A percentile compares a stretch with the other conserved stretches of the same genome.
Evolutionary conservation across 2,797 vertebrate species (phyloP).

Genomic region (Acanthurus tractus): DNA sequence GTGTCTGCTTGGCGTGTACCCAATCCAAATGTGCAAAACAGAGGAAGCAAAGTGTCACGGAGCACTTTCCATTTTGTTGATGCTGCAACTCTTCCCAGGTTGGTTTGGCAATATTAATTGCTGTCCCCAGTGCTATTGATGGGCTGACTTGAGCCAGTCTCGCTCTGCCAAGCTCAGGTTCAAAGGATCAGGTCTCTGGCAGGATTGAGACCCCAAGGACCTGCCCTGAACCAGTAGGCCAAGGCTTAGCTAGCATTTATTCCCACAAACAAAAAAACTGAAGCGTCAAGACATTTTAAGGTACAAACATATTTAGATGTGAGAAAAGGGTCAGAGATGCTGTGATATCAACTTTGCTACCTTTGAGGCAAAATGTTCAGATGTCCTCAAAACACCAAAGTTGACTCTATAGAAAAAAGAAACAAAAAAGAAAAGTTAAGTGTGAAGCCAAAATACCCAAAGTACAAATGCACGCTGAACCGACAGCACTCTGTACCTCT

Average conservation of each 20-base stretch:
- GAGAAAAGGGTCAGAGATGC: not conserved
- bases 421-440: constrained; percentile 7
- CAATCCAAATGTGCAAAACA: constrained; percentile 71
- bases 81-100: constrained; percentile 73
- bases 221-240: constrained; percentile 47
- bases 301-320: not conserved
- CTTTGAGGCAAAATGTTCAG: constrained; percentile 3
- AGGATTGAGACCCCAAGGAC: constrained; percentile 50
- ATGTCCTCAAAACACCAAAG: constrained; percentile 1
- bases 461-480: constrained; percentile 35
- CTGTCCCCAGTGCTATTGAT: constrained; percentile 78
- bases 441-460: constrained; percentile 7
- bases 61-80: constrained; percentile 80
- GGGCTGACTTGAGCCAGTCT: constrained; percentile 57
- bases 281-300: not conserved
- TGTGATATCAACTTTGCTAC: not conserved
- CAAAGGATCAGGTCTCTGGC: constrained; percentile 46
- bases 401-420: not conserved
- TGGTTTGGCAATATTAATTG: constrained; percentile 82
- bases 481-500: constrained; percentile 32
- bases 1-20: constrained; percentile 46
- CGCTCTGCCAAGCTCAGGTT: constrained; percentile 38
- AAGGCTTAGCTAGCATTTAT: constrained; percentile 62
- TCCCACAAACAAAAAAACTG: constrained; percentile 2
- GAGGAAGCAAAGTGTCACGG: constrained; percentile 71